Percentiles rank a stretch among this genome's conserved stretches.
Conservation (phyloP, 2,113 vertebrate species). For the Hystrix brachyura region DNA sequence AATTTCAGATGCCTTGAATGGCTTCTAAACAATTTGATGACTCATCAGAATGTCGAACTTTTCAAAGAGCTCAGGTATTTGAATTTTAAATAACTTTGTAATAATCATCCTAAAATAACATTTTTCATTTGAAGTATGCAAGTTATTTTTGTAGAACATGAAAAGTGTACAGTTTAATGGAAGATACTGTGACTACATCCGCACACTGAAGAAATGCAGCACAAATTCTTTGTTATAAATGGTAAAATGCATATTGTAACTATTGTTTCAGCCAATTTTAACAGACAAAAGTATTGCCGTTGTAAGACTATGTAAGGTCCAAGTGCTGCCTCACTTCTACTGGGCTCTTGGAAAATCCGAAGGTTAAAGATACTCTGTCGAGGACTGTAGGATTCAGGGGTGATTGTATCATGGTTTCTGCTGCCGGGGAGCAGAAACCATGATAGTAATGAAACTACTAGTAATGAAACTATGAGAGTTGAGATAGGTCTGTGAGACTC, state of each 20-base stretch:
- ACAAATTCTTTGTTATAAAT: slow-evolving; percentile 18
- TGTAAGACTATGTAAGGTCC: background rate
- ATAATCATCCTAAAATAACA: slow-evolving; percentile 39
- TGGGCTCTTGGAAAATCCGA: slow-evolving; percentile 17
- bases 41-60: slow-evolving; percentile 96
- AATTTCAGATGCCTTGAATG: slow-evolving; percentile 95
- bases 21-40: slow-evolving; percentile 99
- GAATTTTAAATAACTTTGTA: slow-evolving; percentile 64
- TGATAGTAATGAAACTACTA: background rate
- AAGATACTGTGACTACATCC: slow-evolving; percentile 27
- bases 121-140: slow-evolving; percentile 42
- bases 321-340: background rate
- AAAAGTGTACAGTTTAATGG: slow-evolving; percentile 48
- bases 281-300: background rate
- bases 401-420: background rate
- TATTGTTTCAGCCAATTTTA: slow-evolving; percentile 45
- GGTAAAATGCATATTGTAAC: background rate
- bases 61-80: slow-evolving; percentile 97
- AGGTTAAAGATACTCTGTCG: background rate
- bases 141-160: slow-evolving; percentile 28
- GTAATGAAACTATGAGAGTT: background rate
- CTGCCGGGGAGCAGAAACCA: background rate
- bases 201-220: slow-evolving; percentile 31
- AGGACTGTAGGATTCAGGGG: background rate
- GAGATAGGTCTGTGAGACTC: background rate